phyloP scores from a whole-genome alignment of 2,113 vertebrate species.

The Sciurus niger region DNA sequence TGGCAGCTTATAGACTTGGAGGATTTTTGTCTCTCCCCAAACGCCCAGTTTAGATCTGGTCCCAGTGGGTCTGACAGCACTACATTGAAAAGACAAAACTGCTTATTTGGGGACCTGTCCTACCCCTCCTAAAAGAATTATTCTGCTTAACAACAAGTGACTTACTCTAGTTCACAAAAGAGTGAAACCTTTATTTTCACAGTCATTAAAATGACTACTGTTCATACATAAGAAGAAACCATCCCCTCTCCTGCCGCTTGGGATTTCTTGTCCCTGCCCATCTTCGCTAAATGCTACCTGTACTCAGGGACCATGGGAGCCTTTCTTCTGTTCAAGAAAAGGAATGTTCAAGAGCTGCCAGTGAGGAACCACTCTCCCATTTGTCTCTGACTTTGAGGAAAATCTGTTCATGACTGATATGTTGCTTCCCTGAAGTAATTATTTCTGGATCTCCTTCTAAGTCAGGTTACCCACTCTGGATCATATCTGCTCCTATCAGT shows the following conservation, averaged over 20 bases:
- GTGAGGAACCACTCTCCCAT: neutral
- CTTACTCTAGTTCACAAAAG: neutral
- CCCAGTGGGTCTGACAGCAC: neutral
- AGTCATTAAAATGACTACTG: slow-evolving; percentile 33
- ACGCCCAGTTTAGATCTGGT: neutral
- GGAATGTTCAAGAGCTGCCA: neutral
- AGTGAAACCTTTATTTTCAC: slow-evolving; percentile 6
- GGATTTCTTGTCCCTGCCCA: neutral
- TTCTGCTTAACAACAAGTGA: slow-evolving; percentile 1
- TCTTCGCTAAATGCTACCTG: neutral
- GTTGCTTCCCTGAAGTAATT: neutral
- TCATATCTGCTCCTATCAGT: neutral
- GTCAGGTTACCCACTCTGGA: neutral
- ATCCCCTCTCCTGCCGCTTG: neutral
- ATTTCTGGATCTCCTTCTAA: neutral
- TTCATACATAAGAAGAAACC: neutral
- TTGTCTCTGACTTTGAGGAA: slow-evolving; percentile 9
- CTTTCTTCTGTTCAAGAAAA: slow-evolving; percentile 3
- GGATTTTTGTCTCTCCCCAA: slow-evolving; percentile 19
- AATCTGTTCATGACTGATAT: neutral
- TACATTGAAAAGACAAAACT: slow-evolving; percentile 40
- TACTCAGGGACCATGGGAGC: neutral
- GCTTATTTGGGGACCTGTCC: neutral
- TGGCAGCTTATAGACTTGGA: neutral
- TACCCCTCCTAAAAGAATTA: neutral